phyloP scores from a whole-genome alignment of 2,888 invertebrate species.

The Drosophila tanythrix region DNA sequence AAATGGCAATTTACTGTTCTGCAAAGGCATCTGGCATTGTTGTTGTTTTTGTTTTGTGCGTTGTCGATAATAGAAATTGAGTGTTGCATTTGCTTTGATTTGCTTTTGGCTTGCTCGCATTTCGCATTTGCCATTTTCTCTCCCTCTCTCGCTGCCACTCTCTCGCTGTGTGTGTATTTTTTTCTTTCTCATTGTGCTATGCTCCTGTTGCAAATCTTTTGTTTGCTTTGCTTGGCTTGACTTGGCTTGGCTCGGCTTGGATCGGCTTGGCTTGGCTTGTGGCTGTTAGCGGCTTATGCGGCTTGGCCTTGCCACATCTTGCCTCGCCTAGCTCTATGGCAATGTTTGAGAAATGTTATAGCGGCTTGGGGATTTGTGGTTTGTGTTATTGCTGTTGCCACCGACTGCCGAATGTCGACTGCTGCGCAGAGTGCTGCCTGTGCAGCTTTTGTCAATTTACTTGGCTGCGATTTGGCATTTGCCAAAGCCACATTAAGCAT shows the following conservation, averaged over 20 bases:
- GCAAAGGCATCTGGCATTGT: conserved; percentile 38
- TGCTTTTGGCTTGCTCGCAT: conserved; percentile 50
- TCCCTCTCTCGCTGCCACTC: conserved; percentile 21
- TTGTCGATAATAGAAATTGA: conserved; percentile 77
- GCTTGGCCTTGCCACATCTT: conserved; percentile 45
- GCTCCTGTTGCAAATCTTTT: conserved; percentile 69
- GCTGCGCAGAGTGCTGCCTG: conserved; percentile 26
- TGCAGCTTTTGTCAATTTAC: conserved; percentile 73
- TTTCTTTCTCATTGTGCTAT: conserved; percentile 46
- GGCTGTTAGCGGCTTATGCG: conserved; percentile 72
- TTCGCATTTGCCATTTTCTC: conserved; percentile 56
- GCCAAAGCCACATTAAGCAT: conserved; percentile 66
- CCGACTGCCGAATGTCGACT: conserved; percentile 17
- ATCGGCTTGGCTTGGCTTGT: conserved; percentile 50
- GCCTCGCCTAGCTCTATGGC: conserved; percentile 33
- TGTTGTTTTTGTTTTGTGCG: conserved; percentile 38
- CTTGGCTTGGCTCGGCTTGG: conserved; percentile 26
- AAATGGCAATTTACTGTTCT: conserved; percentile 62
- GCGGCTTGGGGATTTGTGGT: conserved; percentile 78
- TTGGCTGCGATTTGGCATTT: conserved; percentile 53
- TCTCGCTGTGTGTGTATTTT: conserved; percentile 10
- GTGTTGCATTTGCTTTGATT: conserved; percentile 81
- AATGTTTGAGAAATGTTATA: conserved; percentile 78
- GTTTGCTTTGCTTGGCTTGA: conserved; percentile 59
- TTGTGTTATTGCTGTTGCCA: conserved; percentile 68